Base-by-base conservation (phyloP, 2,888 invertebrate genomes). In the Ganaspis brasiliensis region DNA sequence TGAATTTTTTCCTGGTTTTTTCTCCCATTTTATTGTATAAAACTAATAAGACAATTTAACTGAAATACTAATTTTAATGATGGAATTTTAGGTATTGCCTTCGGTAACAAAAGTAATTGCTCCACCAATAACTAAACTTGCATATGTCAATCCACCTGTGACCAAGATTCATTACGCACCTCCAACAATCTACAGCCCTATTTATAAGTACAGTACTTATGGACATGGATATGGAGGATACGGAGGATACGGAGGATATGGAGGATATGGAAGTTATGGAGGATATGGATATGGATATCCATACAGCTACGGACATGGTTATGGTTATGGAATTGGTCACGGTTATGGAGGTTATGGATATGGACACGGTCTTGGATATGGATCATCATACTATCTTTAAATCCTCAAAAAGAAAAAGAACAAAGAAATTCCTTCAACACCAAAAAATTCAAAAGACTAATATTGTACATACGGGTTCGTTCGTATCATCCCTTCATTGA, bases 91-190 rank as follows among this genome's bases (percentile, higher is more conserved):
- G 82, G 81, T 84, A 24, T 85, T 87, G 37, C 87, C 89, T 71
- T 67, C 85, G 1, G 79, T 87, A 0, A 81, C 88, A 45, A 88
- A 88, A 79, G 84, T 87, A 45, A 79, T 81, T 37, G 82, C 85
- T 55, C 85, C 88, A n/a, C 75, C 81, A 24, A 79, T 86, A 21
- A 79, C 87, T 9, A 88, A 88, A 76, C 21, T 87, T 26, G 86
- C 82, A 5, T 88, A 88, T 74, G 45, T 83, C 37, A 78, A 88
- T 9, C 87, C 89, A 40, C 59, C 82, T 2, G 77, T 87, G 19
- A 81, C 85, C 10, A 88, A 88, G 74, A 77, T 89, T 55, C 85
- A 83, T 0, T 89, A 88, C 73, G 80, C 86, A 1, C 81, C 87
- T 14, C 84, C 84, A 19, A 63, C 81, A 8, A 67, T 84, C 16